phyloP scores from a whole-genome alignment of 30 jellyfish, hydroid and myxozoan species.

The Hydractinia symbiolongicarpus region DNA sequence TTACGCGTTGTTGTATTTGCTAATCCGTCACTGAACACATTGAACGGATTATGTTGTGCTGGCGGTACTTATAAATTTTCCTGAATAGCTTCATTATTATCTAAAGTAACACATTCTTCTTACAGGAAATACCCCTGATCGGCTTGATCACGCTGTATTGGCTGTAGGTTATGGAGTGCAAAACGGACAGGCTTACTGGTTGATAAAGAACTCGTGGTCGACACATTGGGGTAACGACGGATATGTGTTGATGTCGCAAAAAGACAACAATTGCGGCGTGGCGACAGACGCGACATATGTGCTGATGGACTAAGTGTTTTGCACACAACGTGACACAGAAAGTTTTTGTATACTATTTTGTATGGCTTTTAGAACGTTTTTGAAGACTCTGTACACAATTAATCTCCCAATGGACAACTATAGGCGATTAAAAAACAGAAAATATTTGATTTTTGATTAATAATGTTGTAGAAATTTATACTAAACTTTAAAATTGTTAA shows the following conservation, averaged over 20 bases:
- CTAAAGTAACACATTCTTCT: background rate
- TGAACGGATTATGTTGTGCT: no score
- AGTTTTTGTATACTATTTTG: background rate
- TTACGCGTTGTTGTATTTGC: no score
- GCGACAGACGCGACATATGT: constrained; percentile 94
- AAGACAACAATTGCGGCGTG: constrained; percentile 57
- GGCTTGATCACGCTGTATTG: constrained; percentile 59
- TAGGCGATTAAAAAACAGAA: no score
- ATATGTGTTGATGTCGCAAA: constrained; percentile 45
- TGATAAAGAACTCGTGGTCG: constrained; percentile 49
- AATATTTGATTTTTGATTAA: no score
- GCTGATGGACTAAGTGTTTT: constrained; percentile 6
- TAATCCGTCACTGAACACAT: no score
- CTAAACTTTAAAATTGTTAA: no score
- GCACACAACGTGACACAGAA: no score
- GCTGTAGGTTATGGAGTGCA: constrained; percentile 53
- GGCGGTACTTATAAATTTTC: no score
- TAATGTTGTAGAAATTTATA: no score
- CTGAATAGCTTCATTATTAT: no score
- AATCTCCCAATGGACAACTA: no score
- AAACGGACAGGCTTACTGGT: constrained; percentile 39
- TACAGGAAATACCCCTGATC: constrained; percentile 45
- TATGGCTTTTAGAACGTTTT: background rate
- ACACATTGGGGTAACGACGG: constrained; percentile 71
- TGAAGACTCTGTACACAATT: background rate